These are phyloP conservation scores for Theristicus caerulescens DNA, from an alignment of 2,113 vertebrate species.

Conservation along the genomic window DNA sequence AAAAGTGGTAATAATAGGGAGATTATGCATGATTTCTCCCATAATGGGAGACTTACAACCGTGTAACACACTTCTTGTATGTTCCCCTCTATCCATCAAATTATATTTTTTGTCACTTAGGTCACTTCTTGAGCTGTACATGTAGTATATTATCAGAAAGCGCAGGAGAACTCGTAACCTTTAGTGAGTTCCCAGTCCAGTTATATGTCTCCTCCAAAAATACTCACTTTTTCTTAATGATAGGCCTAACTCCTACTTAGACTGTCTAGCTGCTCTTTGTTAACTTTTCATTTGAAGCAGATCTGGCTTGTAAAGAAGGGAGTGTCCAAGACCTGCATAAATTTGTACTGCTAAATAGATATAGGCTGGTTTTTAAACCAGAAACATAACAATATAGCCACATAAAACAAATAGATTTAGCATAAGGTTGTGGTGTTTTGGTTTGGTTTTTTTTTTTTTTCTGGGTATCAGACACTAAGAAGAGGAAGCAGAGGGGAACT, in stretches of 20 bases:
- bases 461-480: background rate
- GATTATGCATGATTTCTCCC: background rate
- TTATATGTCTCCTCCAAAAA: background rate
- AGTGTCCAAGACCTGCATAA: background rate
- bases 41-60: background rate
- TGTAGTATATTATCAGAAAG: background rate
- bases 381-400: background rate
- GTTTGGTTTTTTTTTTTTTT: too few species aligned
- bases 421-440: too few species aligned
- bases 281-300: background rate
- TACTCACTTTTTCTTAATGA: background rate
- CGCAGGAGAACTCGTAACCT: background rate
- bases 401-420: background rate
- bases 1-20: background rate
- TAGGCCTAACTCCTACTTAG: background rate
- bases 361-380: background rate
- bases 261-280: background rate
- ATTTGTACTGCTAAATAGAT: background rate
- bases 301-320: background rate
- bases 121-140: background rate
- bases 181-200: background rate
- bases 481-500: background rate
- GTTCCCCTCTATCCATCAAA: background rate
- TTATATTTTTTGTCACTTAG: background rate
- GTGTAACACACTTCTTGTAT: accelerated